Percentiles rank a stretch among this genome's conserved stretches.
These are phyloP conservation scores for Ectemnius cavifrons DNA, from an alignment of 2,888 invertebrate genomes.

Conservation along the genomic window DNA sequence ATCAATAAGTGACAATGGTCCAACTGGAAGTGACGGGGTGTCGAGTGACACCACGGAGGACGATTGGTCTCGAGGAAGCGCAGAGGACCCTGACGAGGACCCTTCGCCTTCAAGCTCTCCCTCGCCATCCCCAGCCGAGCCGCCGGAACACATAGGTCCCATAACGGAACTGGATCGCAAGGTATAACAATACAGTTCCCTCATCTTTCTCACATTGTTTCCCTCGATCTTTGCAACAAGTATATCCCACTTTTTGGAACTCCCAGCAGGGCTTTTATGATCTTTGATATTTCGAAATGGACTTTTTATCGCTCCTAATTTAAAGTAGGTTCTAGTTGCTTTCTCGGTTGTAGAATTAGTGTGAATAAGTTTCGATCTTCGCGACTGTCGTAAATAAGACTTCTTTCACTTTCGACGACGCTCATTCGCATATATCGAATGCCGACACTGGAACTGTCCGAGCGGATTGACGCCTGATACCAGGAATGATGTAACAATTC, in stretches of 20 bases:
- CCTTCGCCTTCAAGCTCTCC: constrained; percentile 64
- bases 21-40: constrained; percentile 80
- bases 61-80: constrained; percentile 86
- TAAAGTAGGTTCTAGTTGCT: neutral
- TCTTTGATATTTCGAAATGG: too few species aligned
- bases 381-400: too few species aligned
- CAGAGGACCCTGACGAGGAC: constrained; percentile 84
- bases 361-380: too few species aligned
- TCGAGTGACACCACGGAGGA: constrained; percentile 84
- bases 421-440: too few species aligned
- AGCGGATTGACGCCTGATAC: neutral
- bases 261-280: too few species aligned
- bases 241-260: too few species aligned
- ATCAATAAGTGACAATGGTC: constrained; percentile 75
- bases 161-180: constrained; percentile 84
- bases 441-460: too few species aligned
- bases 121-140: constrained; percentile 70
- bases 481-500: constrained; percentile 1
- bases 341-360: too few species aligned
- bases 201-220: too few species aligned
- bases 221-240: too few species aligned
- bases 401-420: too few species aligned
- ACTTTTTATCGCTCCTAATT: neutral
- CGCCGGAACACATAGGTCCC: constrained; percentile 74
- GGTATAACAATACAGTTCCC: constrained; percentile 63